Base-by-base conservation (phyloP, 2,888 invertebrate species). In the Tiliacea aurago region DNA sequence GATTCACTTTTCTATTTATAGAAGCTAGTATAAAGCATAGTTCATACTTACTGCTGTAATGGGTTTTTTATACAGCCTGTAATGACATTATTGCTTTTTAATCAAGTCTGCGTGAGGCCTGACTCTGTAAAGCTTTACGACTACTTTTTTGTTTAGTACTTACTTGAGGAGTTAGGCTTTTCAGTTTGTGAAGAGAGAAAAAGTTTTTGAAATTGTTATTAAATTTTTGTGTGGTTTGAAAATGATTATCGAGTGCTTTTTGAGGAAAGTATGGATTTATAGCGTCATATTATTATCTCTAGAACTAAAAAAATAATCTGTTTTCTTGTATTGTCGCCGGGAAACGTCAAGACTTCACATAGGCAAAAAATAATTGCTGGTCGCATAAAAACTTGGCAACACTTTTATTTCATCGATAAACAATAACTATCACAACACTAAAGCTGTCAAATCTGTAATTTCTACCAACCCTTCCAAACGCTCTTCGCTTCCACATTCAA, bases 51-150 rank as follows among this genome's bases (percentile, higher is more conserved):
- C 53, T 23, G 59, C 41, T 76, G 74, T 94, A 94, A 94, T 93
- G 91, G 85, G 74, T 90, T 94, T 95, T 94, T 95, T 94, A 91
- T 90, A 70, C 78, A n/a, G 80, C 78, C 83, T 86, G 90, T 94
- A 93, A 94, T 93, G 92, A 89, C 91, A 92, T 94, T 95, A 95
- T 93, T 90, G 91, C 92, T 91, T 94, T 94, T 91, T 94, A 94
- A 94, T 95, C 92, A 93, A 80, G 90, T 80, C 86, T 81, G 91
- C 92, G 94, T 94, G 95, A 89, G 94, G 82, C 84, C 84, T 49
- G 58, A 33, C 59, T 51, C 65, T 51, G 41, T 74, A 33, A 23
- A 51, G 61, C 47, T 53, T 65, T 73, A 43, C 49, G 63, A 41
- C 15, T 13, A 20, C 41, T 76, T 78, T 77, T 73, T 84, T 75